These are phyloP conservation scores for Serripes groenlandicus DNA, from an alignment of 2,888 invertebrate genomes.

Conservation along the genomic window DNA sequence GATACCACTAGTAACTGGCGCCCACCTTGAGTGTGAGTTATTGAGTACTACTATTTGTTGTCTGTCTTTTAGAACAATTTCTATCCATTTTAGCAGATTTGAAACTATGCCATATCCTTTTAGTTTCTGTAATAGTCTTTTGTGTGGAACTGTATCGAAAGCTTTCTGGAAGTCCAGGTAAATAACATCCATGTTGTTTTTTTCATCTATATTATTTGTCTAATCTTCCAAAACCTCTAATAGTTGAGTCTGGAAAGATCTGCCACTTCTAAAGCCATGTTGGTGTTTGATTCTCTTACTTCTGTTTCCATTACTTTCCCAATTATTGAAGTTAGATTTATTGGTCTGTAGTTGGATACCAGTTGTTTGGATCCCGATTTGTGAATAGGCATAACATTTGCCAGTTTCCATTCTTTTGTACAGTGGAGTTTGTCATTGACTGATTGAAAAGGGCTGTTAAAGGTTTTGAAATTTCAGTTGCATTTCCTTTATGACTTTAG, in stretches of 20 bases:
- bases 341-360: constrained; percentile 3
- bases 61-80: not conserved
- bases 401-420: not conserved
- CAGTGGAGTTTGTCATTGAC: not conserved
- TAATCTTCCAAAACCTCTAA: not conserved
- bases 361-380: not conserved
- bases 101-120: not conserved
- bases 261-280: not conserved
- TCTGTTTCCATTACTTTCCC: not conserved
- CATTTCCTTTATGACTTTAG: not conserved
- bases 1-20: not conserved
- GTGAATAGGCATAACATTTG: not conserved
- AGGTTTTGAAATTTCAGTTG: not conserved
- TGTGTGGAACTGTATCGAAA: not conserved
- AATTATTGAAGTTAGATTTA: not conserved
- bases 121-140: not conserved
- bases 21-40: not conserved
- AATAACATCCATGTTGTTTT: not conserved
- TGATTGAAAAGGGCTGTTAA: not conserved
- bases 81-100: not conserved
- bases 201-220: not conserved
- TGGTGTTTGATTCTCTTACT: not conserved
- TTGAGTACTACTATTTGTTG: not conserved
- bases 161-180: constrained; percentile 2
- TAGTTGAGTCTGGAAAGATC: not conserved